Evolutionary conservation across 23 tunicate genomes (phyloP).

Genomic region (Corella eumyota): DNA sequence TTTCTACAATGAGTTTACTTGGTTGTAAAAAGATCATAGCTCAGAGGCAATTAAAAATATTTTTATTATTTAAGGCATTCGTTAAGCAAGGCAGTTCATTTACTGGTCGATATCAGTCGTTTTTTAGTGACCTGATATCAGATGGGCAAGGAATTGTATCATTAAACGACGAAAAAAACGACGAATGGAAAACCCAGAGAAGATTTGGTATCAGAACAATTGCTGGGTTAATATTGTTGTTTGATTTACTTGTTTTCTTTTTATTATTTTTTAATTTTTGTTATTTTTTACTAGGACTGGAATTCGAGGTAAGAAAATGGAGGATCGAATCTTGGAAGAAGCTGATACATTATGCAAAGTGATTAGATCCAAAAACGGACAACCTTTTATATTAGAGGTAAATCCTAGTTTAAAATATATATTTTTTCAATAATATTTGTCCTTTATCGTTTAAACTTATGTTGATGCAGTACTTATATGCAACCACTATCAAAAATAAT

Average conservation of each 20-base stretch:
- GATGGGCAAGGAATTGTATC: not conserved
- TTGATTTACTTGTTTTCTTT: not conserved
- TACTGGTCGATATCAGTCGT: constrained; percentile 8
- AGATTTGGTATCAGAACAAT: not conserved
- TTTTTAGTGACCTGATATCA: constrained; percentile 3
- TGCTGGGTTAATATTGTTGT: not conserved
- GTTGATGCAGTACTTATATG: no score
- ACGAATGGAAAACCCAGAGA: constrained; percentile 6
- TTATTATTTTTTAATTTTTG: no score
- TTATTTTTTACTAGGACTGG: not conserved
- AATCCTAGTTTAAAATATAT: no score
- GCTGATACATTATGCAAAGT: not conserved
- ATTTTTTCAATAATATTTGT: no score
- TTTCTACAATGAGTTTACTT: no score
- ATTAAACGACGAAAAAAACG: not conserved
- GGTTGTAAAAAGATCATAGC: no score
- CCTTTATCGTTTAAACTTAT: no score
- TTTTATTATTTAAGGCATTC: no score
- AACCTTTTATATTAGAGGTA: constrained; percentile 10
- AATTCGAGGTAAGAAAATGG: not conserved
- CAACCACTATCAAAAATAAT: no score
- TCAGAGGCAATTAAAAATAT: no score
- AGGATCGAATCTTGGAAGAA: constrained; percentile 7
- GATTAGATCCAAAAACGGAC: constrained; percentile 2
- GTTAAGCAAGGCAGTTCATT: constrained; percentile 2